Evolutionary conservation across 1,140 invertebrate species (phyloP), one percentile per base, ranked within the genome.

Genomic region (Ridgeia piscesae): DNA sequence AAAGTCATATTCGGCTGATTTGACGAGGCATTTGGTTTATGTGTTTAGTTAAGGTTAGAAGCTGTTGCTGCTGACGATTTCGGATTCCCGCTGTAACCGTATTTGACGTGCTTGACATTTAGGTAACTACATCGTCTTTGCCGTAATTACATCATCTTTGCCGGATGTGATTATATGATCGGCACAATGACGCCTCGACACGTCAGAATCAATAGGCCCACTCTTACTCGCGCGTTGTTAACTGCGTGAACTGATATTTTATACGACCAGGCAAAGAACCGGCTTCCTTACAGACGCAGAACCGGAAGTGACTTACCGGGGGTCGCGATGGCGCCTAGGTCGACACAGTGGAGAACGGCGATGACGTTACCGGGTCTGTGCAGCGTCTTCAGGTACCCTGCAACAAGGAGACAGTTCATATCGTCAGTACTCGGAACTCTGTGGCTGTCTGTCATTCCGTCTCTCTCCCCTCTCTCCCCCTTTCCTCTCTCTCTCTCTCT

Each of bases 311-410:
- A 88, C 91, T 8, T 34, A 92, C 92, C 92, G 14, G 33, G 31
- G n/a, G 35, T 89, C n/a, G 35, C 42, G 6, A 92, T 88, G 33
- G 89, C 91, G 42, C 42, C 42, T 6, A 92, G 92, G 42, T 92
- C 92, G 9, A 92, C 17, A 35, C 89, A 92, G 90, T 92, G 92
- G 33, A 92, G 35, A 1, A 92, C 58, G 35, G 91, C 92, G 42
- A 92, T 91, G 31, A 34, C 34, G 58, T 92, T 92, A 1, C 92
- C 92, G 17, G 89, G 35, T 48, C 77, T 42, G 90, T 92, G 92
- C 21, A 92, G 58, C 35, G 91, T 35, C 89, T 92, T 50, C 33
- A 92, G 35, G 34, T 92, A 92, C 92, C 92, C 92, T 92, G 90
- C 33, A 91, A 91, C 58, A 77, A 21, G 58, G 11, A 77, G 58